Evolutionary conservation across 2,888 invertebrate genomes (phyloP), one percentile per base, ranked within the genome.

Genomic region (Cetonia aurata): DNA sequence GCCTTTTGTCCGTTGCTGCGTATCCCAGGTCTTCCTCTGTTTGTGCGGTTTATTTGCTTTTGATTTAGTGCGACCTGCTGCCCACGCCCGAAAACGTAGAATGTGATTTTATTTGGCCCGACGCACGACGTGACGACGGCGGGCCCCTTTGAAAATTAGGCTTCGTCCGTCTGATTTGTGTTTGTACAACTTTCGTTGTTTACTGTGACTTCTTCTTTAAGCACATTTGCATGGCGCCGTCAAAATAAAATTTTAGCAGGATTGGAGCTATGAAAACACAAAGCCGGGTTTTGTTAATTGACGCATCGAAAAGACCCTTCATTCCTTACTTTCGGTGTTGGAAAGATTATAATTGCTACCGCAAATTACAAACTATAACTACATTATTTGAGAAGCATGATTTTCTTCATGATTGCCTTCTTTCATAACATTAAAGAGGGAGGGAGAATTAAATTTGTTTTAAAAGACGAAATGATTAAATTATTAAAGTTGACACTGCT

Each of bases 21-120:
- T 25, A 31, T 53, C 17, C 59, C 25, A 4, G 59, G 44, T 44
- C 44, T 59, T 53, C 31, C 15, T 17, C 19, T 59, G 42, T 25
- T 59, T 42, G 25, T 17, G 31, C 42, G 42, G 42, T 42, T 59
- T 59, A 59, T 59, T 59, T 59, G 59, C 59, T 59, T 59, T 59
- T 59, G 59, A 59, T 59, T 59, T 59, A 59, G 44, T 44, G 44
- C 42, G 25, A 25, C 25, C 19, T n/a, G 1, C 6, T 41, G 59
- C 33, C 42, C 17, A 25, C 25, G 25, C n/a, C 31, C 53, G 53
- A 6, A 8, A 44, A 59, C 42, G 59, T 59, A 59, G 25, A 59
- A 42, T 59, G 59, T 59, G 59, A 59, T 59, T 59, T 59, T 25
- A 4, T 25, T 25, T 25, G 25, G 25, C 3, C 25, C 25, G 25